phyloP scores from a whole-genome alignment of 1,140 invertebrate genomes.

The Fopius arisanus region DNA sequence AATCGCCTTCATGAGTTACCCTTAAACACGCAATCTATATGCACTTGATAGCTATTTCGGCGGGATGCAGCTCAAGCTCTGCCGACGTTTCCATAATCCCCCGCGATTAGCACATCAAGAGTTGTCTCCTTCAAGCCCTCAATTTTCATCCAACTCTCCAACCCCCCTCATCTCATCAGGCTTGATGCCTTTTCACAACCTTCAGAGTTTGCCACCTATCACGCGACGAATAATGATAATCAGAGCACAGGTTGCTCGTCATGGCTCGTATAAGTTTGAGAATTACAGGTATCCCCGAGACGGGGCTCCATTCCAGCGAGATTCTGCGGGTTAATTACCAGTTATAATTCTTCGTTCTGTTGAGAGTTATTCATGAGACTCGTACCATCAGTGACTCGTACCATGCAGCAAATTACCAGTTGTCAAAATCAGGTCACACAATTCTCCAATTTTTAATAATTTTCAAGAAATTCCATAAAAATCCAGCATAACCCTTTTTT shows the following conservation, averaged over 20 bases:
- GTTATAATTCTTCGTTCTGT: neutral
- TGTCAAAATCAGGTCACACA: no score
- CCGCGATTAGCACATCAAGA: constrained; percentile 21
- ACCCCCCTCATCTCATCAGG: neutral
- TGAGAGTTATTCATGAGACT: no score
- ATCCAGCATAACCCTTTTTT: no score
- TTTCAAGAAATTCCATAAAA: no score
- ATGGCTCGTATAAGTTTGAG: neutral
- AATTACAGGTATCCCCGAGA: neutral
- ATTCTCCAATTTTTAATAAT: no score
- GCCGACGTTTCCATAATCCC: constrained; percentile 12
- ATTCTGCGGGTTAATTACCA: neutral
- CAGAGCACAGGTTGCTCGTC: neutral
- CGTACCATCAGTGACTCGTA: no score
- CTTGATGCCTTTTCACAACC: constrained; percentile 12
- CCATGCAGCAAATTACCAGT: no score
- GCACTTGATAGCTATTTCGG: constrained; percentile 15
- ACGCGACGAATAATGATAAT: neutral
- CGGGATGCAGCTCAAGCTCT: neutral
- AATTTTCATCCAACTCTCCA: constrained; percentile 9
- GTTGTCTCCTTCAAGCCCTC: neutral
- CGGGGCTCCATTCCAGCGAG: neutral
- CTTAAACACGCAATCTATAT: constrained; percentile 25
- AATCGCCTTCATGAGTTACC: neutral
- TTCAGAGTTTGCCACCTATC: neutral